These are phyloP conservation scores for Drosophila obscura DNA, from an alignment of 1,140 invertebrate genomes.

Conservation along the genomic window DNA sequence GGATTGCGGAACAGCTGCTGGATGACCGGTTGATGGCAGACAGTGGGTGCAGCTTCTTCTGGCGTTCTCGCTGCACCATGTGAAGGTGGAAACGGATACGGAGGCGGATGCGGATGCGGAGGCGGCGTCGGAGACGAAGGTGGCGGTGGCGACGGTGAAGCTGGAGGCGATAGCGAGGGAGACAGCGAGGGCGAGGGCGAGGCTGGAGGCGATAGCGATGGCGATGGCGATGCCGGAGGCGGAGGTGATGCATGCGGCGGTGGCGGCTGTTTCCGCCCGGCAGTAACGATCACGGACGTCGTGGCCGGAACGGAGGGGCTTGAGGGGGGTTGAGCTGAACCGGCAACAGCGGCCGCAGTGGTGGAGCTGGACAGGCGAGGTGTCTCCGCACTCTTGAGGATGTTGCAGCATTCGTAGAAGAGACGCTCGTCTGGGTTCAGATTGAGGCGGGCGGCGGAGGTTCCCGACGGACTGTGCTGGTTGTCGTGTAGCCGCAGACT, in stretches of 20 bases:
- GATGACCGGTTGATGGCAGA: constrained; percentile 69
- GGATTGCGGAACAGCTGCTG: constrained; percentile 71
- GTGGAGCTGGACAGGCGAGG: constrained; percentile 41
- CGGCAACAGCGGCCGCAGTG: not conserved
- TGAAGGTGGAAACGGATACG: not conserved
- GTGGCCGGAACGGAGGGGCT: not conserved
- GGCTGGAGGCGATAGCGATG: constrained; percentile 3
- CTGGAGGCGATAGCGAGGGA: constrained; percentile 1
- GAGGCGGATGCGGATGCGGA: not conserved
- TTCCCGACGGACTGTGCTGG: constrained; percentile 48
- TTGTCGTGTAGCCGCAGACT: constrained; percentile 65
- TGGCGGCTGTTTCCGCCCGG: constrained; percentile 25
- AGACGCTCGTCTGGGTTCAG: constrained; percentile 83
- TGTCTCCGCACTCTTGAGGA: constrained; percentile 77
- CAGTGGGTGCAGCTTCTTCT: constrained; percentile 6
- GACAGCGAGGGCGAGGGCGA: constrained; percentile 12
- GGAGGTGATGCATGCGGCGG: constrained; percentile 17
- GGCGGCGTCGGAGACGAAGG: not conserved
- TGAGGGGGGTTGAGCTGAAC: not conserved
- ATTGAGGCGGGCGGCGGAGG: constrained; percentile 57
- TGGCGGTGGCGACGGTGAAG: constrained; percentile 7
- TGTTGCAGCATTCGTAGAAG: constrained; percentile 83
- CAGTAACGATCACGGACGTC: constrained; percentile 43
- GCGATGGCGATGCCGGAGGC: constrained; percentile 5
- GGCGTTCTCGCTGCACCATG: too few species aligned